Evolutionary conservation across 2,888 invertebrate genomes (phyloP).

Genomic region (Apamea monoglypha): DNA sequence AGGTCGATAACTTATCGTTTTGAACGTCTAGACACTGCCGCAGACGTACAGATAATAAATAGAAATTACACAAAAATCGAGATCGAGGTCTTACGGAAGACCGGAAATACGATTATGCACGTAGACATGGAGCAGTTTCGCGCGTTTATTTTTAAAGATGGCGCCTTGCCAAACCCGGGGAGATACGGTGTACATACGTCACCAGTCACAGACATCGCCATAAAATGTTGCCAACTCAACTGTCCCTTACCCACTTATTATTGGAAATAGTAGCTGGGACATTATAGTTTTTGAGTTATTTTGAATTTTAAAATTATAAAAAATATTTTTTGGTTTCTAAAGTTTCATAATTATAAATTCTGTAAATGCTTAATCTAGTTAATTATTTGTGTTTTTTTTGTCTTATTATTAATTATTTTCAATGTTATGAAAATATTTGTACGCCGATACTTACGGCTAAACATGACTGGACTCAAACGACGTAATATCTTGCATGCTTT

Average conservation of each 20-base stretch:
- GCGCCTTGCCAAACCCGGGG: conserved; percentile 77
- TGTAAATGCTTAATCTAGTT: no score
- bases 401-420: no score
- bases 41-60: conserved; percentile 44
- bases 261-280: conserved; percentile 1
- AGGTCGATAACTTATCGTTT: conserved; percentile 22
- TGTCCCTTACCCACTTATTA: conserved; percentile 22
- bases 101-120: conserved; percentile 76
- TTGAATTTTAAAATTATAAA: no score
- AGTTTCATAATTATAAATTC: no score
- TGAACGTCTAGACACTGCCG: conserved; percentile 39
- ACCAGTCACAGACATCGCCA: conserved; percentile 32
- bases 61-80: conserved; percentile 38
- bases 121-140: conserved; percentile 68
- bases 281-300: no score
- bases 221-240: conserved; percentile 65
- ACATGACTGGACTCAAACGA: no score
- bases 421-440: no score
- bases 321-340: no score
- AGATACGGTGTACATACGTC: conserved; percentile 49
- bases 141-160: conserved; percentile 83
- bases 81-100: conserved; percentile 51
- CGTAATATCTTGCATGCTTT: no score
- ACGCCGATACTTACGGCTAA: no score
- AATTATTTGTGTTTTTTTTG: no score